Conservation (phyloP, 30 jellyfish, hydroid and myxozoan species). For the Pelagia noctiluca region DNA sequence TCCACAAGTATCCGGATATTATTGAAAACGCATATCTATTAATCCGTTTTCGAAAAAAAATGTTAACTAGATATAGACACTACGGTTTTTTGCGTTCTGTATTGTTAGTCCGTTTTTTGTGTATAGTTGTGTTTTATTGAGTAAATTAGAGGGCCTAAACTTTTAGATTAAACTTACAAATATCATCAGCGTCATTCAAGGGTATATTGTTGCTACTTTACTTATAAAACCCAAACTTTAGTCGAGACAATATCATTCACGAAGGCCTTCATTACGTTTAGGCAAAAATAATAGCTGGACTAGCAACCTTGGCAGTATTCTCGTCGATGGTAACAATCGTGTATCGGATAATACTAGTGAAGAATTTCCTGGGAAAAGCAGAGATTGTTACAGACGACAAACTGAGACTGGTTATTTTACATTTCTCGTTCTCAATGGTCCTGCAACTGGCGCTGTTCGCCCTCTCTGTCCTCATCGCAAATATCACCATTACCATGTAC, state of each 20-base stretch:
- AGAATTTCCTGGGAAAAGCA: neutral
- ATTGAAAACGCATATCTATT: too few relatives aligned
- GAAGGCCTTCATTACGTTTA: neutral
- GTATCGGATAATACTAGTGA: slow-evolving; percentile 33
- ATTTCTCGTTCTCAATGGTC: slow-evolving; percentile 57
- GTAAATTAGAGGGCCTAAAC: too few relatives aligned
- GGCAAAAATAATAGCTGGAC: slow-evolving; percentile 50
- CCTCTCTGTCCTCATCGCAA: slow-evolving; percentile 51
- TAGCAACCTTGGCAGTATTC: slow-evolving; percentile 28
- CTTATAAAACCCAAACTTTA: too few relatives aligned
- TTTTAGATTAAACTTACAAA: too few relatives aligned
- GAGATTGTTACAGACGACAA: slow-evolving; percentile 19
- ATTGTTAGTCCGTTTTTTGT: too few relatives aligned
- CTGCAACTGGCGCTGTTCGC: slow-evolving; percentile 59
- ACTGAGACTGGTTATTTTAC: slow-evolving; percentile 47
- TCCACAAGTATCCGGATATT: too few relatives aligned
- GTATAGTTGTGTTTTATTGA: too few relatives aligned
- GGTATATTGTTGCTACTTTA: too few relatives aligned
- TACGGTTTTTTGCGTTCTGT: too few relatives aligned
- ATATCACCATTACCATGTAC: slow-evolving; percentile 57
- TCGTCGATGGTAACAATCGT: slow-evolving; percentile 35
- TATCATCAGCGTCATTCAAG: too few relatives aligned
- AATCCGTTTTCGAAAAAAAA: too few relatives aligned
- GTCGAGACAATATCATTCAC: neutral
- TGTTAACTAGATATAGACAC: too few relatives aligned